phyloP scores from a whole-genome alignment of 2,113 vertebrate genomes.

The Accipiter cooperii region DNA sequence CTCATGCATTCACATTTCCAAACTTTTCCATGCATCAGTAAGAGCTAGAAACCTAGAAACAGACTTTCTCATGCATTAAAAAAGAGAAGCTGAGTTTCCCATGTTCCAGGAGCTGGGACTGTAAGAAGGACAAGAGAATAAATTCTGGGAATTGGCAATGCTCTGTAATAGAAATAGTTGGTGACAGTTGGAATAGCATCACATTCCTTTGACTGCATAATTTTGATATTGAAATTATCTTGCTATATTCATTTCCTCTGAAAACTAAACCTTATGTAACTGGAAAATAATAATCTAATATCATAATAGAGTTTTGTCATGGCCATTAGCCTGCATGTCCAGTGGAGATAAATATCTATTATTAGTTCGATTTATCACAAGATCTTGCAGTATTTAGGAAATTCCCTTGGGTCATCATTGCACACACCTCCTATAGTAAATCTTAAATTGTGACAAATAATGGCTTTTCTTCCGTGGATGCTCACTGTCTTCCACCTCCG shows the following conservation, averaged over 20 bases:
- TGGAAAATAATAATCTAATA: constrained; percentile 12
- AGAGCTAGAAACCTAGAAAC: background rate
- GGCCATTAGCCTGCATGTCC: background rate
- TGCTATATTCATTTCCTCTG: background rate
- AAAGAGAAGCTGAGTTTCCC: background rate
- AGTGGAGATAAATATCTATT: background rate
- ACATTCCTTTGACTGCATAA: background rate
- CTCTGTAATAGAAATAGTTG: background rate
- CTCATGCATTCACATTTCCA: background rate
- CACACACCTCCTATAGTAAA: background rate
- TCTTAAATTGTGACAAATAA: background rate
- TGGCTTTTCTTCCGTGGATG: background rate
- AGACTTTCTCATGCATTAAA: background rate
- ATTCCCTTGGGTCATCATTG: background rate
- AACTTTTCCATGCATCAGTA: background rate
- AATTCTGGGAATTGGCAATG: background rate
- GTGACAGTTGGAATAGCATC: background rate
- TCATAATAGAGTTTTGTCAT: background rate
- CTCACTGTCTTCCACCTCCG: background rate
- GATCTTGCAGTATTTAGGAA: background rate
- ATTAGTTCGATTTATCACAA: constrained; percentile 6
- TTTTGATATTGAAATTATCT: constrained; percentile 18
- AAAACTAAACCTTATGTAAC: background rate
- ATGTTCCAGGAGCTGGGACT: background rate
- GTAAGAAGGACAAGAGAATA: background rate